A percentile compares a stretch with the other conserved stretches of the same genome.
phyloP scores from a whole-genome alignment of 2,113 vertebrate species.

The Paradoxurus hermaphroditus region DNA sequence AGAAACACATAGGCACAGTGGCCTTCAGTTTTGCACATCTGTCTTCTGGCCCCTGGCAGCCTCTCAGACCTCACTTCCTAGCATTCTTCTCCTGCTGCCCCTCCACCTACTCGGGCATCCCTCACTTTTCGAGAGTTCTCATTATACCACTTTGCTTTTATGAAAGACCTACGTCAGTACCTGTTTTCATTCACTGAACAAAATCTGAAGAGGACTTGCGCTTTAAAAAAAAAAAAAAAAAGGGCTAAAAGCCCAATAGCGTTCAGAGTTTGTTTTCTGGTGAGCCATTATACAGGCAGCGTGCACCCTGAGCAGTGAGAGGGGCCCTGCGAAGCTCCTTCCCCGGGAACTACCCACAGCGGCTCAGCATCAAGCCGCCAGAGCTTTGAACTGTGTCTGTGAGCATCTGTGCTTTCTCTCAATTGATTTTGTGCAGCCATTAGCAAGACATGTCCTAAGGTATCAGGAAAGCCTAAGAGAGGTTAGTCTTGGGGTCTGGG shows the following conservation, averaged over 20 bases:
- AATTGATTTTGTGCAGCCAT: not conserved
- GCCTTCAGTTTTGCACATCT: not conserved
- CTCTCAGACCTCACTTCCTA: not conserved
- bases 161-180: not conserved
- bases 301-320: not conserved
- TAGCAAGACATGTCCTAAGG: not conserved
- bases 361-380: not conserved
- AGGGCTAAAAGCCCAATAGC: not conserved
- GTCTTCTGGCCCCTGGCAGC: not conserved
- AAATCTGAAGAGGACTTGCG: not conserved
- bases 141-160: not conserved
- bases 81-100: not conserved
- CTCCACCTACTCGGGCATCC: not conserved
- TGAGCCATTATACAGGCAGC: not conserved
- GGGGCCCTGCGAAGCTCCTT: not conserved
- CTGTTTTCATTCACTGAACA: not conserved
- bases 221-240: not conserved
- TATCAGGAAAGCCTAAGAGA: not conserved
- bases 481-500: not conserved
- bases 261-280: not conserved
- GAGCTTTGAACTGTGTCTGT: not conserved
- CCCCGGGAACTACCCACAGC: not conserved
- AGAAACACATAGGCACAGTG: not conserved
- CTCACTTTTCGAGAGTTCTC: not conserved
- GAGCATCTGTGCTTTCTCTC: not conserved